Percentiles rank a stretch among this genome's conserved stretches.
phyloP scores from a whole-genome alignment of 1,140 invertebrate genomes.

The Apis florea region DNA sequence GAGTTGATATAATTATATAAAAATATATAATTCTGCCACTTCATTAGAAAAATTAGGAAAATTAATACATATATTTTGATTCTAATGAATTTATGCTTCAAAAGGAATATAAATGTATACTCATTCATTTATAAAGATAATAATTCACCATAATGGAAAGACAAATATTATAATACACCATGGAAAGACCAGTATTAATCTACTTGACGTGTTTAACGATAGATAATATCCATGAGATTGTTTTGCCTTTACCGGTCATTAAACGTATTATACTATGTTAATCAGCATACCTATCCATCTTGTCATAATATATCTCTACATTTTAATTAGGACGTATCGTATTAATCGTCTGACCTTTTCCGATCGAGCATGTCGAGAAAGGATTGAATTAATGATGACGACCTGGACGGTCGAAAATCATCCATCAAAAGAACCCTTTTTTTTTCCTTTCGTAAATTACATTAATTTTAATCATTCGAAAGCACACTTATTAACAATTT shows the following conservation, averaged over 20 bases:
- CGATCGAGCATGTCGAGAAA: conserved; percentile 16
- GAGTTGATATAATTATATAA: not conserved
- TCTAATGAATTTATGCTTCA: not conserved
- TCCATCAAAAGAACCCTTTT: conserved; percentile 24
- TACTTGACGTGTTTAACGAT: conserved; percentile 25
- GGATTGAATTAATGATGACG: conserved; percentile 53
- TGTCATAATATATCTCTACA: conserved; percentile 12
- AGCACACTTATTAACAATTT: conserved; percentile 10
- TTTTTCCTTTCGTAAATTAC: conserved; percentile 7
- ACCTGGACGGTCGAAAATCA: not conserved
- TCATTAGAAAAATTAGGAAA: too few relatives aligned
- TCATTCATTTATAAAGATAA: not conserved
- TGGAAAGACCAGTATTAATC: not conserved
- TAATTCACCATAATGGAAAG: conserved; percentile 22
- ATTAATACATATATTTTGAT: too few relatives aligned
- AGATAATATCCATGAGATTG: conserved; percentile 24
- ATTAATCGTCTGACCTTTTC: conserved; percentile 23
- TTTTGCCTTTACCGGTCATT: conserved; percentile 19
- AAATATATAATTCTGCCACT: too few relatives aligned
- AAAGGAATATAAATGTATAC: not conserved
- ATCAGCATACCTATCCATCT: conserved; percentile 30
- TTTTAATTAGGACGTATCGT: conserved; percentile 49
- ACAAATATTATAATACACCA: conserved; percentile 26
- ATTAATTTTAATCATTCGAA: conserved; percentile 1
- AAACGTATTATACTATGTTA: conserved; percentile 31